Evolutionary conservation across 2,797 vertebrate genomes (phyloP).

Genomic region (Corythornis leucogaster): DNA sequence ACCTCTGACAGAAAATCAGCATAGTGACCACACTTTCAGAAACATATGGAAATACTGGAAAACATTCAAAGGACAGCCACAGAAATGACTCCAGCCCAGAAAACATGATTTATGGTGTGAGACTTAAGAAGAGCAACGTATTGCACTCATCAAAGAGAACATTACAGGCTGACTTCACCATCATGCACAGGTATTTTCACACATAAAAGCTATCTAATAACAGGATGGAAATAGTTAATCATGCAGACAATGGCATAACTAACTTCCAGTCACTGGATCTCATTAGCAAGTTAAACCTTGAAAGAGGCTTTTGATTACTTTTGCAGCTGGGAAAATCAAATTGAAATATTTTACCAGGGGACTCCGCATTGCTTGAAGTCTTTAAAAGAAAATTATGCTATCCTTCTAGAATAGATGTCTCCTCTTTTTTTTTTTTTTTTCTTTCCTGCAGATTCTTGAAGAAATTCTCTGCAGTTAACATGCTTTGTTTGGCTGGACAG

Average conservation of each 20-base stretch:
- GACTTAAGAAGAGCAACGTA: neutral
- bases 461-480: neutral
- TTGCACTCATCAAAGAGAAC: slow-evolving; percentile 28
- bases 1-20: neutral
- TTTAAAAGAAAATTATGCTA: slow-evolving; percentile 21
- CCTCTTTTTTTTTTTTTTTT: neutral
- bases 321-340: slow-evolving; percentile 52
- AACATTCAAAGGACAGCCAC: neutral
- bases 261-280: slow-evolving; percentile 58
- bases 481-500: neutral
- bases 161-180: slow-evolving; percentile 5
- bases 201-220: slow-evolving; percentile 16
- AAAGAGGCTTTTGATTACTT: slow-evolving; percentile 66
- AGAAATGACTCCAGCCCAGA: neutral
- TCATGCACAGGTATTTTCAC: slow-evolving; percentile 23
- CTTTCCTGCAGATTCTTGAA: neutral
- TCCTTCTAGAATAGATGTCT: neutral
- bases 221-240: slow-evolving; percentile 63
- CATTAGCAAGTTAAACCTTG: slow-evolving; percentile 64
- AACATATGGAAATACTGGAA: slow-evolving; percentile 20
- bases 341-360: slow-evolving; percentile 48
- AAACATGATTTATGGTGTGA: slow-evolving; percentile 32
- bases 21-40: neutral
- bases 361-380: slow-evolving; percentile 23
- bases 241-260: slow-evolving; percentile 47